phyloP scores from a whole-genome alignment of 2,888 invertebrate genomes.

The Conistra vaccinii region DNA sequence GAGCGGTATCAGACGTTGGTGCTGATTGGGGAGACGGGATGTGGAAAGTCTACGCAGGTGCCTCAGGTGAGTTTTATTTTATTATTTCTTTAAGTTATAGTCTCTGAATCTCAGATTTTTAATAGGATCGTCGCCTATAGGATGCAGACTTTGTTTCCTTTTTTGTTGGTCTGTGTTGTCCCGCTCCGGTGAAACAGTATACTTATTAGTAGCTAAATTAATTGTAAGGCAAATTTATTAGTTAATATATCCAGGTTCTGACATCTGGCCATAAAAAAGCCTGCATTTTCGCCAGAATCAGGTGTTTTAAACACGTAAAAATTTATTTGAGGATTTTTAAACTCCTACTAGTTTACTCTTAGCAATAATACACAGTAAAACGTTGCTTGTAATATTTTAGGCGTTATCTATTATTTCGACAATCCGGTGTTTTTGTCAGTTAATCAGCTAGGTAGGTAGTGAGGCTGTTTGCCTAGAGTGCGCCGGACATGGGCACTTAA shows the following conservation, averaged over 20 bases:
- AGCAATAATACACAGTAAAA: constrained; percentile 3
- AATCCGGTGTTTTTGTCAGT: neutral
- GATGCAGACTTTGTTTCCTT: no score
- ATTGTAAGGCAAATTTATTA: no score
- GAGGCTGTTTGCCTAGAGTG: neutral
- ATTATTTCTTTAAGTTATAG: no score
- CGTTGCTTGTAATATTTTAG: neutral
- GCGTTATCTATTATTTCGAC: neutral
- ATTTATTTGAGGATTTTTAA: neutral
- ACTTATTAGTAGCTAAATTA: no score
- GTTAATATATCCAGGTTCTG: no score
- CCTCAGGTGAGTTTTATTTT: constrained; percentile 93
- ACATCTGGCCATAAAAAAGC: no score
- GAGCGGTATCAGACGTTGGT: constrained; percentile 97
- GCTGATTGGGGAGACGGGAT: constrained; percentile 98
- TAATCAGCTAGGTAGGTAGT: neutral
- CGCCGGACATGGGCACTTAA: neutral
- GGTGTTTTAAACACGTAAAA: neutral
- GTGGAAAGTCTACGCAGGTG: constrained; percentile 98
- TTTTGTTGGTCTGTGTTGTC: no score
- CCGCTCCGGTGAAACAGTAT: no score
- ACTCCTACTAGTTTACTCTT: neutral
- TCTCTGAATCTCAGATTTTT: no score
- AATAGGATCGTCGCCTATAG: no score
- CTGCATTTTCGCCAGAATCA: no score